Conservation (phyloP, 2,888 invertebrate species). For the Oegoconia quadripuncta region DNA sequence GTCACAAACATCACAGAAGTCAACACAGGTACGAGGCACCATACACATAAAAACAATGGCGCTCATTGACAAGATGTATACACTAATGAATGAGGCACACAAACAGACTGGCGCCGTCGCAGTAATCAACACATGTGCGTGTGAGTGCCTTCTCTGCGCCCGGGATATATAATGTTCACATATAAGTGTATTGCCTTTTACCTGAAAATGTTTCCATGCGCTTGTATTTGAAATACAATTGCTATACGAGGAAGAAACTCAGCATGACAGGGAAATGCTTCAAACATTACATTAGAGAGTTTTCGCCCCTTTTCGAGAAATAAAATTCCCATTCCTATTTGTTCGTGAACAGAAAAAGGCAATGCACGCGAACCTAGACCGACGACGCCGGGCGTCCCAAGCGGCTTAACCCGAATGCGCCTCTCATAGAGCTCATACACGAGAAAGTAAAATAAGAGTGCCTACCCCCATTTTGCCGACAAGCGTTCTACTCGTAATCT, state of each 20-base stretch:
- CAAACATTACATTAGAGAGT: constrained; percentile 26
- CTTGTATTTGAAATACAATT: constrained; percentile 12
- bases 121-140: constrained; percentile 84
- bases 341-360: constrained; percentile 64
- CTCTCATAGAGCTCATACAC: constrained; percentile 71
- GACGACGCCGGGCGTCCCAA: constrained; percentile 52
- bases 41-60: constrained; percentile 56
- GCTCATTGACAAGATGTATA: constrained; percentile 52
- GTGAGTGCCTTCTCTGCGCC: constrained; percentile 77
- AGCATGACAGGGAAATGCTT: constrained; percentile 21
- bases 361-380: constrained; percentile 57
- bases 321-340: constrained; percentile 42
- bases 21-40: constrained; percentile 59
- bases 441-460: constrained; percentile 69
- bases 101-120: constrained; percentile 74
- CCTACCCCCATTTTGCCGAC: constrained; percentile 66
- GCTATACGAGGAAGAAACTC: constrained; percentile 7
- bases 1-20: constrained; percentile 70
- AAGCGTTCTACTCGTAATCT: constrained; percentile 78
- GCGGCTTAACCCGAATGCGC: constrained; percentile 67
- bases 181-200: constrained; percentile 46
- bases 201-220: constrained; percentile 25
- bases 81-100: constrained; percentile 65
- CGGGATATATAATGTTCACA: constrained; percentile 38
- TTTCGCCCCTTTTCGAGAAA: constrained; percentile 37